Base-by-base conservation (phyloP, 2,888 invertebrate species). In the Dolichopus griseipennis region DNA sequence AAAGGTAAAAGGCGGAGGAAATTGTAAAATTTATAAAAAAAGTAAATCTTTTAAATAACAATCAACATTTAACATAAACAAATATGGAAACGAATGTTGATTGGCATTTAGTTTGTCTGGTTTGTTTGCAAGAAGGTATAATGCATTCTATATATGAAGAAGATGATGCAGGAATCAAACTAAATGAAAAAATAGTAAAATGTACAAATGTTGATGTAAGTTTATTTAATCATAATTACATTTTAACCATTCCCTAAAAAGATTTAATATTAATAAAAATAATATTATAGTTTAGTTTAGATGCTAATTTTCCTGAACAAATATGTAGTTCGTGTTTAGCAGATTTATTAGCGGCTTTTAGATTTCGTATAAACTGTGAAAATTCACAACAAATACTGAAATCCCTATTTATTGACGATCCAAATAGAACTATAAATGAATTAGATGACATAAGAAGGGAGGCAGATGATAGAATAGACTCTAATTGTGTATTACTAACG, bases 331-430 rank as follows among this genome's bases (percentile, higher is more conserved):
- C 72, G 10, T 81, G 81, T 52, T 68, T 78, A 7, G 69, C 73
- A 2, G 82, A 81, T 69, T 71, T 81, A 2, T 74, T 75, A 65
- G 73, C 76, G 2, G 77, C 81, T 5, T 81, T 77, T 72, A 75
- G 77, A 33, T 81, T 81, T 69, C 77, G 76, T 0, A 76, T 75
- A 61, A 80, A 79, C 67, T 81, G 81, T 64, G 75, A 78, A 61
- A 75, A 76, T n/a, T 78, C 80, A 0, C 75, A 76, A 61, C 75
- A 78, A 5, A 75, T 81, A 6, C 77, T 80, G 27, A 76, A 71
- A 66, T 73, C 75, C 20, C 74, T 77, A 67, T 68, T 72, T 0
- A 68, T 69, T 65, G 73, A 62, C 20, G 74, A 68, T 18, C 66
- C 73, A 72, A 27, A 71, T 70, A 21, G 69, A 70, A 27, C 72